Percentiles rank a stretch among this genome's conserved stretches.
phyloP scores from a whole-genome alignment of 2,797 vertebrate genomes.

The Gymnodraco acuticeps region DNA sequence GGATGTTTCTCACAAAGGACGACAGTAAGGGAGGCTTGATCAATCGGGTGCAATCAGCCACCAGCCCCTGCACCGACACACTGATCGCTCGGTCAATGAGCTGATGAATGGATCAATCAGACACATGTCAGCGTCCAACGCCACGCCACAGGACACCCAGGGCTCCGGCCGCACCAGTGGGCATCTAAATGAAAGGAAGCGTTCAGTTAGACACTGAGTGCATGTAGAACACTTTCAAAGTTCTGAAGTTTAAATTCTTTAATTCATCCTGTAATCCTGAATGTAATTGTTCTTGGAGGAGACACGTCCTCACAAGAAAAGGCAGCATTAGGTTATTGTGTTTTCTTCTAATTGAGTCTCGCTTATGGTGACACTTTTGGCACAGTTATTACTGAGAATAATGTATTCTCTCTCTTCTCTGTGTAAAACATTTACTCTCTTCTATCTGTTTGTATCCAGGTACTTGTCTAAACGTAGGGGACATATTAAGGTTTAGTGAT shows the following conservation, averaged over 20 bases:
- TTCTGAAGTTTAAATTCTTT: conserved; percentile 28
- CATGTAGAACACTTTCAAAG: neutral
- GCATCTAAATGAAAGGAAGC: conserved; percentile 9
- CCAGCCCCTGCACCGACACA: conserved; percentile 48
- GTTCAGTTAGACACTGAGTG: neutral
- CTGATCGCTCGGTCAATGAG: conserved; percentile 69
- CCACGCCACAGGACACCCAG: neutral
- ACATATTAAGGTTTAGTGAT: conserved; percentile 15
- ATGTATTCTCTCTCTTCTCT: conserved; percentile 22
- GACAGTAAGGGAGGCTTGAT: conserved; percentile 57
- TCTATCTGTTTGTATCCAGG: neutral
- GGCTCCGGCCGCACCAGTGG: neutral
- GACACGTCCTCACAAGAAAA: conserved; percentile 27
- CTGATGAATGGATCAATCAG: conserved; percentile 64
- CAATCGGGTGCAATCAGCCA: conserved; percentile 67
- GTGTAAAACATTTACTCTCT: neutral
- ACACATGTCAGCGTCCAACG: conserved; percentile 41
- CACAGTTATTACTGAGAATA: conserved; percentile 25
- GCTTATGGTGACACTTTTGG: conserved; percentile 41
- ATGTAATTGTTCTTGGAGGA: conserved; percentile 40
- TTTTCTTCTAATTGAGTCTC: conserved; percentile 42
- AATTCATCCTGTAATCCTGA: conserved; percentile 20
- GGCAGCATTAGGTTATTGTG: conserved; percentile 59
- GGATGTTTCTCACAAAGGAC: conserved; percentile 42
- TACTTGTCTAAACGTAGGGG: neutral